These are phyloP conservation scores for Marmota flaviventris DNA, from an alignment of 2,113 vertebrate species.

Conservation along the genomic window DNA sequence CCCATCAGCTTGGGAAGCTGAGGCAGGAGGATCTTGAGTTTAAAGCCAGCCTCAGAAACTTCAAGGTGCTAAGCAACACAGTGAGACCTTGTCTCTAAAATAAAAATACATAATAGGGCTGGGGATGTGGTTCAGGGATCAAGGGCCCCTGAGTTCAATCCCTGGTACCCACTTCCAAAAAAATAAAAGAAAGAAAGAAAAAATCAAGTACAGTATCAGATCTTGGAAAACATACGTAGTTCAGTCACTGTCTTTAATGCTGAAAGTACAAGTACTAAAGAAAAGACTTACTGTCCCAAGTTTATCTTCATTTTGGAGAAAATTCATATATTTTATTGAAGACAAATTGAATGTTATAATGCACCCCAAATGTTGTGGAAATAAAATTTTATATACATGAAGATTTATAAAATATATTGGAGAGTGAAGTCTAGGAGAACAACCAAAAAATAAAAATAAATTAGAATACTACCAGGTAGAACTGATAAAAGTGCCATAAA, in stretches of 20 bases:
- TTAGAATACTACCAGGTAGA: background rate
- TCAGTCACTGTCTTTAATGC: slow-evolving; percentile 1
- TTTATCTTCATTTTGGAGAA: slow-evolving; percentile 14
- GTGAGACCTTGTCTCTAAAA: too few relatives aligned
- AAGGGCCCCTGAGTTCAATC: too few relatives aligned
- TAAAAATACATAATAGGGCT: too few relatives aligned
- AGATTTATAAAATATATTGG: background rate
- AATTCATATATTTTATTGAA: background rate
- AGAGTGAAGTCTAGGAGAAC: background rate
- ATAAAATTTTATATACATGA: background rate
- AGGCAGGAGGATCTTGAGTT: too few relatives aligned
- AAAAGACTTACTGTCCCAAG: slow-evolving; percentile 29
- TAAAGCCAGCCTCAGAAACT: too few relatives aligned
- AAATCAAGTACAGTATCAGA: slow-evolving; percentile 53
- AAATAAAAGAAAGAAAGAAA: background rate
- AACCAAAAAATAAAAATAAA: background rate
- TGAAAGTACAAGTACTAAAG: slow-evolving; percentile 17
- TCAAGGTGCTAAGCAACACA: too few relatives aligned
- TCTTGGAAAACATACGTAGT: slow-evolving; percentile 48
- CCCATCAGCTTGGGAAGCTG: too few relatives aligned
- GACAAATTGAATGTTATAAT: background rate
- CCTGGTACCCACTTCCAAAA: too few relatives aligned
- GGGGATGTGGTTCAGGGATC: too few relatives aligned
- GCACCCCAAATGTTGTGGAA: background rate
- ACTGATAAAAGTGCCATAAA: background rate